Base-by-base conservation (phyloP, 1,140 invertebrate species). In the Laupala kohalensis region DNA sequence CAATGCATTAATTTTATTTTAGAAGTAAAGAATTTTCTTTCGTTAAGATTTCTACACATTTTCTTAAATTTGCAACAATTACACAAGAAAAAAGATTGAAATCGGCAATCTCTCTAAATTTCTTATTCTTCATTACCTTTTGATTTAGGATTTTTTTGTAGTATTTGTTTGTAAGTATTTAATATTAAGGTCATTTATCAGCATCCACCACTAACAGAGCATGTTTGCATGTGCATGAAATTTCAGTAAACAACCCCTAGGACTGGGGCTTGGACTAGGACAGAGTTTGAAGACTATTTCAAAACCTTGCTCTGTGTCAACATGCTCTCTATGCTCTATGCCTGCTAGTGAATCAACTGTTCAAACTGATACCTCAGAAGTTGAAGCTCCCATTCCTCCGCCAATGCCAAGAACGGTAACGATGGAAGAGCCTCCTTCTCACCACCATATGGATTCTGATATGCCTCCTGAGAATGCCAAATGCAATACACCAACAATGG, bases 401-500 rank as follows among this genome's bases (percentile, higher is more conserved):
- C 37, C 37, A 13, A 9, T 53, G 37, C 37, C 9, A 19, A 53
- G 37, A 19, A 53, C 37, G 1, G 37, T 53, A 9, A 53, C 37
- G 1, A 53, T 53, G 37, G 37, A 9, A 9, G n/a, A n/a, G n/a
- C 19, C 28, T n/a, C n/a, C 13, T 23, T 15, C 67, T 9, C 12
- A 25, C 27, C 4, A 37, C 67, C 67, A n/a, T 53, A 19, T 53
- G 1, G 37, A 9, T 19, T 53, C 37, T 53, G 37, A 53, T 13
- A 53, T 53, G 37, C 37, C 37, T 62, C 67, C 78, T 15, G 84
- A 85, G 77, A 78, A 84, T 76, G 76, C 85, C 29, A 88, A 89
- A 78, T 82, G 85, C 13, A 86, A 91, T 67, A 90, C 88, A 1
- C 89, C 88, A 0, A 86, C 87, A 64, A 74, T 84, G 67, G 87